These are phyloP conservation scores for Dendrocincla fuliginosa DNA, from an alignment of 2,797 vertebrate species.

Conservation along the genomic window DNA sequence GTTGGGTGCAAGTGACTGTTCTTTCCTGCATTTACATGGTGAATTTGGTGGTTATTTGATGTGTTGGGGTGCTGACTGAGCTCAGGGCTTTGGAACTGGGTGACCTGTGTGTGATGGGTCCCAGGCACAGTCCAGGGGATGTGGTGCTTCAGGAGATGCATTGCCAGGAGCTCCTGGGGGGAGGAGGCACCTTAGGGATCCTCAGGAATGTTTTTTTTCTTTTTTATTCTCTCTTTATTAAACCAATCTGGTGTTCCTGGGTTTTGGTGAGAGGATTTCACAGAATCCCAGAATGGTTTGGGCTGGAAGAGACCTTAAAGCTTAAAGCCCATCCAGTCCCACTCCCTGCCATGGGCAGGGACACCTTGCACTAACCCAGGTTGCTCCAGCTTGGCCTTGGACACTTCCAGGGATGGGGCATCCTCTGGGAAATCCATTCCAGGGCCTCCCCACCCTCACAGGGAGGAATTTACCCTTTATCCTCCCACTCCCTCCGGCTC, in stretches of 20 bases:
- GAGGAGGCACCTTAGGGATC: neutral
- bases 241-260: neutral
- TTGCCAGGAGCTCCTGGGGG: neutral
- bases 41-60: rapidly evolving
- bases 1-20: rapidly evolving
- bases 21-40: rapidly evolving
- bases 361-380: rapidly evolving
- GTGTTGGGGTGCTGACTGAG: neutral
- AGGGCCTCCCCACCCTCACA: neutral
- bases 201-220: neutral
- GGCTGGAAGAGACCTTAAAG: neutral
- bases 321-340: neutral
- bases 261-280: neutral
- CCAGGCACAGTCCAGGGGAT: too few relatives aligned
- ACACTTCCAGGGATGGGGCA: rapidly evolving
- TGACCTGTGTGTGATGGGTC: neutral
- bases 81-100: neutral
- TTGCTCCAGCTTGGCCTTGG: neutral
- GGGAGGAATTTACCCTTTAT: neutral
- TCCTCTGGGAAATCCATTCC: neutral
- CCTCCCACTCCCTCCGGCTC: neutral
- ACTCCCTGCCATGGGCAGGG: neutral
- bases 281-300: neutral
- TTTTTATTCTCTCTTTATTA: neutral
- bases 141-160: neutral